These are phyloP conservation scores for Tribolium madens DNA, from an alignment of 1,140 invertebrate species.

Conservation along the genomic window DNA sequence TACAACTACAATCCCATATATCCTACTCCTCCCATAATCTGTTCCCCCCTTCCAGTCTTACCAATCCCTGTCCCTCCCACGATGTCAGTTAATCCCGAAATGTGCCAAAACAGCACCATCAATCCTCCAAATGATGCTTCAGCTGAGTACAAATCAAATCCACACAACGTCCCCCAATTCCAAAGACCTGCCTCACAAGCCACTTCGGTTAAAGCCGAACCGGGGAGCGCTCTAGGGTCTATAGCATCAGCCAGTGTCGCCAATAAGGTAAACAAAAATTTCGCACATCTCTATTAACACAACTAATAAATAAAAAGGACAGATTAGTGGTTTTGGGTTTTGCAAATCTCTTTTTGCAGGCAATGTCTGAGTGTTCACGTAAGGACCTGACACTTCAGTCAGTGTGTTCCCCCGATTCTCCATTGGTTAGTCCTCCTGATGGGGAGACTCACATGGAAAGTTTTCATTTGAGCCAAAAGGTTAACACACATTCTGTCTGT, in stretches of 20 bases:
- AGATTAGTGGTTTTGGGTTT: constrained; percentile 2
- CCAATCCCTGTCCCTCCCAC: constrained; percentile 57
- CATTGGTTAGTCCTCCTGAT: constrained; percentile 61
- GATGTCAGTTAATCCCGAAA: neutral
- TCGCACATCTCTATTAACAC: neutral
- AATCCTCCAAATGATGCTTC: neutral
- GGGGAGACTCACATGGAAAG: constrained; percentile 60
- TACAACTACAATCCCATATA: constrained; percentile 68
- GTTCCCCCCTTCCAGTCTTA: constrained; percentile 66
- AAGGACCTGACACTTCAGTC: constrained; percentile 66
- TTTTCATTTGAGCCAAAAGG: constrained; percentile 60
- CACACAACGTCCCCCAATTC: constrained; percentile 57
- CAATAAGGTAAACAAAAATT: constrained; percentile 61
- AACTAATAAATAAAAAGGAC: neutral
- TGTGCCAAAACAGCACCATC: constrained; percentile 23
- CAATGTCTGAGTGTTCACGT: constrained; percentile 70
- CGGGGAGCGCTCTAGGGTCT: constrained; percentile 70
- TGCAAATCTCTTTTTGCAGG: constrained; percentile 53
- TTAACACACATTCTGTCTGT: constrained; percentile 48
- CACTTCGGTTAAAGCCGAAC: constrained; percentile 74
- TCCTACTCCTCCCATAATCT: constrained; percentile 66
- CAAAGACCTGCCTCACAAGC: constrained; percentile 70
- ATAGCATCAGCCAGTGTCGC: constrained; percentile 65
- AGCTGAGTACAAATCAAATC: constrained; percentile 39
- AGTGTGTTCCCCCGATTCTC: constrained; percentile 65